Base-by-base conservation (phyloP, 2,888 invertebrate species). In the Acrobasis repandana region DNA sequence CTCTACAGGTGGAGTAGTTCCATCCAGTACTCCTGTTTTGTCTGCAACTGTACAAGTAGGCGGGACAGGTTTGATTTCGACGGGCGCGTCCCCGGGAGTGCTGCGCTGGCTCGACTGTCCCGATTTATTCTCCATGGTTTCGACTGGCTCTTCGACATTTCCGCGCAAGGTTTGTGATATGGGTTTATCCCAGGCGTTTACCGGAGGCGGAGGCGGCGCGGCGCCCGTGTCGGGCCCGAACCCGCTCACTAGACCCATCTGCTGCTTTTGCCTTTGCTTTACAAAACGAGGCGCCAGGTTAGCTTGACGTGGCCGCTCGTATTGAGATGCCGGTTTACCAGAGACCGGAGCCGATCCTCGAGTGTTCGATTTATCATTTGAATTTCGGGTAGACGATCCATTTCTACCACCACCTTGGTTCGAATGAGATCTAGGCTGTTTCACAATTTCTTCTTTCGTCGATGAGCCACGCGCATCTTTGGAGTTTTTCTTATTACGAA, bases 101-200 rank as follows among this genome's bases (percentile, higher is more conserved):
- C 91, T 92, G 52, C 89, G 85, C 70, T 88, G 91, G 71, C 90
- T 90, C 9, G 89, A 88, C 59, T 85, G 91, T 18, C 76, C 85
- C 1, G 91, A 86, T 72, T 90, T 91, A 61, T 70, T 83, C 49
- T 89, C 89, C 47, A 74, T 63, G 14, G 69, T 67, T 66, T 88
- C 86, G 28, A 71, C 69, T 16, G 85, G 77, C 61, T 90, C 87
- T 58, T 91, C 90, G 16, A 92, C 91, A 68, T 93, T 94, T 5
- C 94, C 92, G 63, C 95, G 90, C 67, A 96, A 81, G 57, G 95
- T 94, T 74, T 95, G 94, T 38, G 94, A 94, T 72, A 97, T 95
- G 4, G 97, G 96, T 83, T 97, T 97, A 70, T 96, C 96, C 97
- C 97, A 97, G 2, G 97, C 97, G 83, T 96, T 96, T 10, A 95